These are phyloP conservation scores for Bedellia somnulentella DNA, from an alignment of 2,888 invertebrate species.

Conservation along the genomic window DNA sequence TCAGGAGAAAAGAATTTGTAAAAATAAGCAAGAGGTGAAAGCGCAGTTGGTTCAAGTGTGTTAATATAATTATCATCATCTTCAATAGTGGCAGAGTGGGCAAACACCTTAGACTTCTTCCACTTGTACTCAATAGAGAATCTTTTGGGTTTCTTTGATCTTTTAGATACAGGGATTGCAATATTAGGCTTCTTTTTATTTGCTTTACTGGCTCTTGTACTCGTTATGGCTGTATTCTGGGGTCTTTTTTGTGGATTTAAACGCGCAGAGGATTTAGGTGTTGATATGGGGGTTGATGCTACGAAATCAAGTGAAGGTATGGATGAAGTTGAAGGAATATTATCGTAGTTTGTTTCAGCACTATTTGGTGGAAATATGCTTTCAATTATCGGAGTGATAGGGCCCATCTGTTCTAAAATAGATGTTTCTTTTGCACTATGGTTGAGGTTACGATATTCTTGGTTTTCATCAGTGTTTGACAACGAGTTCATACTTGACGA, in stretches of 20 bases:
- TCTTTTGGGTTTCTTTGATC: background rate
- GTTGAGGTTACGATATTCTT: background rate
- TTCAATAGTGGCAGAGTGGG: background rate
- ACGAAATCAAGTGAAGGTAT: background rate
- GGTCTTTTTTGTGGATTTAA: background rate
- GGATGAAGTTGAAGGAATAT: no score
- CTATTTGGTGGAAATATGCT: background rate
- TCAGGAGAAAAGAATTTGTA: constrained; percentile 3
- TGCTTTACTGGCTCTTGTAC: no score
- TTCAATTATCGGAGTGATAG: background rate
- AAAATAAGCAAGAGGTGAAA: constrained; percentile 1
- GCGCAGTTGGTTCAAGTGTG: background rate
- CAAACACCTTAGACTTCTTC: constrained; percentile 1
- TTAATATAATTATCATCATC: background rate
- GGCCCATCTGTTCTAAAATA: background rate
- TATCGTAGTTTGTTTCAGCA: no score
- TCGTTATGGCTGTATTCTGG: background rate
- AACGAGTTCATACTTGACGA: no score
- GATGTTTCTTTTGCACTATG: background rate
- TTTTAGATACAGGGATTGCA: background rate
- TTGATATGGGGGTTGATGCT: background rate
- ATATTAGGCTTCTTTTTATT: background rate
- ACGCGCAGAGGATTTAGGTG: background rate
- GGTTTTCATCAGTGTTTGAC: background rate
- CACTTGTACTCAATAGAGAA: background rate